Conservation (phyloP, 1,140 invertebrate species). For the Asbolus verrucosus region DNA sequence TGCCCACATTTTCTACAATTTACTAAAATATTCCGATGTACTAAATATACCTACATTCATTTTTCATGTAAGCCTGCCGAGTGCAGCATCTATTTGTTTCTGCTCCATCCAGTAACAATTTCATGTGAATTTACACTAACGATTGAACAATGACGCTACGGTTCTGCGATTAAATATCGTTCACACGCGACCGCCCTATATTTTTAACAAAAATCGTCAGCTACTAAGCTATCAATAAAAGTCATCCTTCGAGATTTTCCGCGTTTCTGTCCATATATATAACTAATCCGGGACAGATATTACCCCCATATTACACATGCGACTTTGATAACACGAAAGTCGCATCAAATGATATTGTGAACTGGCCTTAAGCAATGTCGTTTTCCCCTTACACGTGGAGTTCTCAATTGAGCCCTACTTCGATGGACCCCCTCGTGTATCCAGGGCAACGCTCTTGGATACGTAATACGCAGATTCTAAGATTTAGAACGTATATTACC, state of each 20-base stretch:
- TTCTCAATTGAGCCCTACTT: constrained; percentile 30
- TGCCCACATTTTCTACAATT: too few species aligned
- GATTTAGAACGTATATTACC: constrained; percentile 24
- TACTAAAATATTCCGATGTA: constrained; percentile 3
- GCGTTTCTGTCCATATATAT: background rate
- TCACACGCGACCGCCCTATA: too few species aligned
- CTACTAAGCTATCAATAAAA: too few species aligned
- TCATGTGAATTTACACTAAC: constrained; percentile 1
- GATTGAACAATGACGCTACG: background rate
- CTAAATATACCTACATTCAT: constrained; percentile 4
- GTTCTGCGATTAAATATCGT: background rate
- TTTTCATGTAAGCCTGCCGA: constrained; percentile 15
- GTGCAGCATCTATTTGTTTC: background rate
- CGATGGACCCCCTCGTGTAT: constrained; percentile 37
- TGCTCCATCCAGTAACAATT: background rate
- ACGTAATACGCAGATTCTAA: constrained; percentile 37
- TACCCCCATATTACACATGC: constrained; percentile 17
- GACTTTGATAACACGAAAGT: constrained; percentile 27
- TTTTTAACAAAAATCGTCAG: too few species aligned
- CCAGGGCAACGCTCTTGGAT: constrained; percentile 45
- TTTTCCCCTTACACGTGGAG: constrained; percentile 40
- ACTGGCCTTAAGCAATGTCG: constrained; percentile 33
- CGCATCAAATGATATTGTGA: constrained; percentile 30
- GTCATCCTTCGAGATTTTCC: too few species aligned
- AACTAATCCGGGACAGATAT: constrained; percentile 20